A percentile compares a stretch with the other conserved stretches of the same genome.
phyloP scores from a whole-genome alignment of 1,140 invertebrate genomes.

The Procambarus clarkii region DNA sequence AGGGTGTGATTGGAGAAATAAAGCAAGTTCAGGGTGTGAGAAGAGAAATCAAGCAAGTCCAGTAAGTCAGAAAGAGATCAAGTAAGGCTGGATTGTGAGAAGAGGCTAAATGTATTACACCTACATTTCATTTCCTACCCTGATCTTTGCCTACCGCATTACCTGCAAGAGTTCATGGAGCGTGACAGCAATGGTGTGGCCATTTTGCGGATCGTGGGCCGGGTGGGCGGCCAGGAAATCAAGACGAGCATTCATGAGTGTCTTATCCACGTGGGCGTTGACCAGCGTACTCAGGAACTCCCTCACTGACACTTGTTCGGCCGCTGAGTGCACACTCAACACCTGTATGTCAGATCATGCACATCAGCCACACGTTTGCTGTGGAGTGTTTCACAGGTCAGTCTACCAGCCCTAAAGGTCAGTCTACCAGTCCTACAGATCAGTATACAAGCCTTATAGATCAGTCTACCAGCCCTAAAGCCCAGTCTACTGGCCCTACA shows the following conservation, averaged over 20 bases:
- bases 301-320: slow-evolving; percentile 73
- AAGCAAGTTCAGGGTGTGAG: neutral
- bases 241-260: slow-evolving; percentile 73
- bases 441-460: too few relatives aligned
- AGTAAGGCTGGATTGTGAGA: neutral
- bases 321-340: slow-evolving; percentile 73
- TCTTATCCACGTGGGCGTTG: slow-evolving; percentile 72
- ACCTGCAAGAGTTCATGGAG: slow-evolving; percentile 63
- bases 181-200: slow-evolving; percentile 19
- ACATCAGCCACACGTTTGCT: too few relatives aligned
- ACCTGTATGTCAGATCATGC: slow-evolving; percentile 52
- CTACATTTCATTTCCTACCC: slow-evolving; percentile 39
- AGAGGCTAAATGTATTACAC: neutral
- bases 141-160: slow-evolving; percentile 65
- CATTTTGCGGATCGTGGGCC: slow-evolving; percentile 70
- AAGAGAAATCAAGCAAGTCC: too few relatives aligned
- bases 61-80: neutral
- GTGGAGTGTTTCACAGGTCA: too few relatives aligned
- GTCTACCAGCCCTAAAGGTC: too few relatives aligned
- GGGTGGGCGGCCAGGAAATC: slow-evolving; percentile 76
- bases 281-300: slow-evolving; percentile 75
- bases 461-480: too few relatives aligned
- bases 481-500: too few relatives aligned
- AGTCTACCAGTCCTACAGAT: too few relatives aligned
- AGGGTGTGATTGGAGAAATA: too few relatives aligned